Evolutionary conservation across 2,888 invertebrate species (phyloP), one percentile per base, ranked within the genome.

Genomic region (Brenthis hecate): DNA sequence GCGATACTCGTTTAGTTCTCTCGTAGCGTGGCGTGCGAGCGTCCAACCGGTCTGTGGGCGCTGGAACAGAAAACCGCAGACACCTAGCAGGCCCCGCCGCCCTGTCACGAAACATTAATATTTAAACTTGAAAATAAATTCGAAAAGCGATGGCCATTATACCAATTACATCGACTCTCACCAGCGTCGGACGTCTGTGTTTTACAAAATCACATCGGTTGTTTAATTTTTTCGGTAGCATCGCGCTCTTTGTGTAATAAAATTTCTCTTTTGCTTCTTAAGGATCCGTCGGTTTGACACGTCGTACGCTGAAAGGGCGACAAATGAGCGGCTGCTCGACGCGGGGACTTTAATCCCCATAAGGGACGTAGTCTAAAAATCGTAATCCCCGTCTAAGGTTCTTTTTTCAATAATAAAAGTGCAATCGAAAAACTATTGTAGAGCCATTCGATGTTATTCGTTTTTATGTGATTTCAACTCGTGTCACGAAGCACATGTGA

Each of bases 61-160:
- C 87, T 89, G 88, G 86, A 84, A 88, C 92, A 91, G 91, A 92
- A 92, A 92, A 91, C 90, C 91, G 84, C 89, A 86, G 86, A 91
- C 92, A 90, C 92, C 90, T 90, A 86, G 83, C 85, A 77, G 80
- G 75, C 75, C 76, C 81, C 82, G 81, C 83, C 85, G 83, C 86
- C 87, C 85, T 90, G 90, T 90, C 91, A 90, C 89, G 91, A 91
- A 87, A 89, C 88, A 92, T 91, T 91, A 89, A 89, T 86, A 89
- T 89, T 91, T 85, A 85, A 88, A 86, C 84, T 83, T 78, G 78
- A 85, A 85, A 86, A 84, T 82, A 84, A 82, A 84, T 80, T 82
- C 75, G 76, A 86, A 87, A 87, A 82, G 78, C 79, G 76, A 81
- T 82, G 81, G 83, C 84, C 80, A 85, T 85, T 86, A 88, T 80